Evolutionary conservation across 2,888 invertebrate genomes (phyloP), one percentile per base, ranked within the genome.

Genomic region (Limnephilus lunatus): DNA sequence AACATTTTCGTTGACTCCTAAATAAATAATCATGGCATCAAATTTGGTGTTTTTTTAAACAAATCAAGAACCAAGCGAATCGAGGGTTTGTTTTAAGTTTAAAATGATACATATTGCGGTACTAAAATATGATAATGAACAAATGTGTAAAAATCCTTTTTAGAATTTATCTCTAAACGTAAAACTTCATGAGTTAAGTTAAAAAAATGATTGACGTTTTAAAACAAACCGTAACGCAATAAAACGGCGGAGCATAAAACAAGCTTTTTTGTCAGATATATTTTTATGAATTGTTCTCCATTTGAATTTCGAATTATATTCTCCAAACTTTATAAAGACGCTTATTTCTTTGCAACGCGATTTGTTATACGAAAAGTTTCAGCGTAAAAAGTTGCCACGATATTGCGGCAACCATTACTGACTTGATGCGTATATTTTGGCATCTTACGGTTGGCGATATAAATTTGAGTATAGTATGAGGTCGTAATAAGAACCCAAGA

Each of bases 301-400:
- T 86, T 86, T 86, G 86, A 86, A 44, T 44, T 25, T 30, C 14
- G 15, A 86, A 86, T n/a, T 68, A 44, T 19, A 25, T 83, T 83
- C 25, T 30, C 14, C n/a, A 48, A 86, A 35, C 88, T 68, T 32
- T 25, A 30, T 89, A n/a, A 32, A 89, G 39, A 25, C 80, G 25
- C 30, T 68, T 87, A n/a, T 48, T 48, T 80, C 39, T 89, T n/a
- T 81, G 81, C 48, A 15, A n/a, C 83, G 35, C 48, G 53, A 68
- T 53, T 48, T 87, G 12, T 87, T 48, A 48, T 89, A 15, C 39
- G 81, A 89, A 89, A 89, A 89, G 35, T 89, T 89, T 89, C 32
- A 32, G 35, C 9, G 80, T 35, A 80, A 89, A 86, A 80, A 89
- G 35, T 81, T 81, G 81, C 31, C 88, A 81, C 32, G 88, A 81